Evolutionary conservation across 1,140 invertebrate species (phyloP), one percentile per base, ranked within the genome.

Genomic region (Cydia fagiglandana): DNA sequence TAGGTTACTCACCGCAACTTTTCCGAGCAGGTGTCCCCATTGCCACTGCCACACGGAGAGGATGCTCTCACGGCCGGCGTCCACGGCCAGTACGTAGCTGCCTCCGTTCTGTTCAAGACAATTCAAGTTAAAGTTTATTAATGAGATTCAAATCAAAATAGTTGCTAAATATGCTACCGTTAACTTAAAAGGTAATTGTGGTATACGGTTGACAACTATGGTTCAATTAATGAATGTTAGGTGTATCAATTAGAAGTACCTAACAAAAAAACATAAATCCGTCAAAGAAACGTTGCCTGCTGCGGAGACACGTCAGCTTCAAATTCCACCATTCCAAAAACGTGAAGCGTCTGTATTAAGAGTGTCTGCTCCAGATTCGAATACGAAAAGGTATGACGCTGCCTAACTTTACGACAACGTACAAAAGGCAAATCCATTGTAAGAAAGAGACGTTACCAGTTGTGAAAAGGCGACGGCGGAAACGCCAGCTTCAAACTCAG

Each of bases 41-140:
- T 97, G 96, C 97, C 97, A 98, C 83, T 97, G 96, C 97, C 97
- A 98, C 13, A 97, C 96, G 0, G 97, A 97, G 6, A 98, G 93
- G 78, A 97, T 97, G 82, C 97, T 96, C 87, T 98, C 97, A 76
- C 96, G 94, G 1, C 97, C 97, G 13, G 95, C 96, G 88, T 98
- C 97, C 28, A 98, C 96, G 0, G 97, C 97, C 41, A 98, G 87
- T 10, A 98, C 96, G 88, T 97, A 97, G 87, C 96, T 97, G 13
- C 97, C 97, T n/a, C 96, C 96, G 84, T 97, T 97, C 96, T 97
- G 85, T 56, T 61, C 2, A 24, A 50, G 15, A 61, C 56, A 24
- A 20, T n/a, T 30, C 24, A 24, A 30, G 30, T 30, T 2, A 30
- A 3, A 30, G 30, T 30, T 30, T 30, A 0, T 30, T 30, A 30